Percentiles rank a stretch among this genome's conserved stretches.
Evolutionary conservation across 2,113 vertebrate species (phyloP).

Genomic region (Melierax canorus): DNA sequence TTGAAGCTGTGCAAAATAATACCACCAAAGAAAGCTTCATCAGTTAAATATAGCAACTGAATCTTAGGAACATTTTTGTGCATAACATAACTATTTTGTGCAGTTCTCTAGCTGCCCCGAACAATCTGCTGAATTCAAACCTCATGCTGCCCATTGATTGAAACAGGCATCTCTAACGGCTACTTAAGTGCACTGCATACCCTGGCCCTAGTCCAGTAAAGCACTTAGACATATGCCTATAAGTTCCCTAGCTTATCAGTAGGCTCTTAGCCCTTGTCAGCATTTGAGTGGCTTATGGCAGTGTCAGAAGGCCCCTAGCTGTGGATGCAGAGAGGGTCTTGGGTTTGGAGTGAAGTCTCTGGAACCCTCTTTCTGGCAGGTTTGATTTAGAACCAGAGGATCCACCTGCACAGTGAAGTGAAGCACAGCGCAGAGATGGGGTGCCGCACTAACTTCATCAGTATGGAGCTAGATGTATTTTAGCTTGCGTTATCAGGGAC

Average conservation of each 20-base stretch:
- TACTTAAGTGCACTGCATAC: not conserved
- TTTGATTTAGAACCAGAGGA: not conserved
- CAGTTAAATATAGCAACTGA: not conserved
- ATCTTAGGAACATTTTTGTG: not conserved
- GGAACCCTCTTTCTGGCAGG: not conserved
- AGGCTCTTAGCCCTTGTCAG: not conserved
- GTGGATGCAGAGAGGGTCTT: not conserved
- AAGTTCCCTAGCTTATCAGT: not conserved
- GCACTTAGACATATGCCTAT: not conserved
- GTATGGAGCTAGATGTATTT: not conserved
- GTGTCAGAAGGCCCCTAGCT: not conserved
- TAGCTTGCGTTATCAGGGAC: not conserved
- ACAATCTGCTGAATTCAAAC: not conserved
- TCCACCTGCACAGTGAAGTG: fast-evolving
- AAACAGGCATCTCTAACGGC: not conserved
- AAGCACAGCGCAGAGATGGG: not conserved
- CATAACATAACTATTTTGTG: not conserved
- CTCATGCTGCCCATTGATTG: not conserved
- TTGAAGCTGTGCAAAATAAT: not conserved
- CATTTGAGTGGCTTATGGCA: not conserved
- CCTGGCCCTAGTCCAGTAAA: not conserved
- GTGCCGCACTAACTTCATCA: not conserved
- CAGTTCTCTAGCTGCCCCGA: not conserved
- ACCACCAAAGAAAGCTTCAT: not conserved
- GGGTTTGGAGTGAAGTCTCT: not conserved